Conservation (phyloP, 2,113 vertebrate genomes). For the Lynx canadensis region DNA sequence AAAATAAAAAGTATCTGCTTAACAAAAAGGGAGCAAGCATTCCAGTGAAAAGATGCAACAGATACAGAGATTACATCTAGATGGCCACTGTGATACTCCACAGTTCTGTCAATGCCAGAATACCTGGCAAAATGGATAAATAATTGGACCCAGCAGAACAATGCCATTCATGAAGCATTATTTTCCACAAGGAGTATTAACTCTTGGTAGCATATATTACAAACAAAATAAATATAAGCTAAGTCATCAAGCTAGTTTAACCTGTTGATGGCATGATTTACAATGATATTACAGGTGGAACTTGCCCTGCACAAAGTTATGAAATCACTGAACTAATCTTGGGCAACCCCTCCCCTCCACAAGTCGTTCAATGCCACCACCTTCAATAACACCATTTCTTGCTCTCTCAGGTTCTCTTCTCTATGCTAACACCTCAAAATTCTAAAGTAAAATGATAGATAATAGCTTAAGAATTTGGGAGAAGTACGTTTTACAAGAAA, state of each 20-base stretch:
- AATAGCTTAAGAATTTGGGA: neutral
- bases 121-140: neutral
- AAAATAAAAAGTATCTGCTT: neutral
- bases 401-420: neutral
- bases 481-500: constrained; percentile 4
- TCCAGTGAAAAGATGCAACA: neutral
- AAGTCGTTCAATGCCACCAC: neutral
- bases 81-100: neutral
- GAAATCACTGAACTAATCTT: constrained; percentile 50
- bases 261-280: constrained; percentile 40
- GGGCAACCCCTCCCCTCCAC: neutral
- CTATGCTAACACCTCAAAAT: neutral
- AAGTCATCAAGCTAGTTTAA: constrained; percentile 56
- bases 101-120: neutral
- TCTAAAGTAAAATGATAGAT: neutral
- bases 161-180: neutral
- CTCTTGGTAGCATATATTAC: neutral
- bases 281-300: neutral
- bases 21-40: neutral
- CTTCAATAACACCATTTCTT: constrained; percentile 27
- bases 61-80: neutral
- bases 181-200: neutral
- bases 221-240: constrained; percentile 32
- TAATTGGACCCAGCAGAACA: neutral
- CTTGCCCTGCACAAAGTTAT: neutral